Base-by-base conservation (phyloP, 2,113 vertebrate species). In the Zootoca vivipara region DNA sequence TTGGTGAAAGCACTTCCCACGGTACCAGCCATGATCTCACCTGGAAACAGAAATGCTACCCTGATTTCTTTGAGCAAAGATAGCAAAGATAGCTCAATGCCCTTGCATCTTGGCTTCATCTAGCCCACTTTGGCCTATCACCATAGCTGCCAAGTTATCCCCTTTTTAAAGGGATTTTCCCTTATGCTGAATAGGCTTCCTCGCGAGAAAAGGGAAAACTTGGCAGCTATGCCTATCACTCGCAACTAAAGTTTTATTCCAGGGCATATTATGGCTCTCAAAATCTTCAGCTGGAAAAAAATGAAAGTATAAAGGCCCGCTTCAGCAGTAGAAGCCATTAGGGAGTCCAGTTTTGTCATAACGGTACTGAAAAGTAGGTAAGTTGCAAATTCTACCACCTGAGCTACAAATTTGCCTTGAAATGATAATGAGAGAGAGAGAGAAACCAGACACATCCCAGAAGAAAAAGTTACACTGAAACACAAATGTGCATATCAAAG, bases 341-440 rank as follows among this genome's bases (percentile, higher is more conserved):
- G 77, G 70, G 40, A 78, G 87, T 20, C 64, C 10, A 6, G 65
- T 78, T 64, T 7, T 7, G 35, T 16, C 10, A 56, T 38, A 85
- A 87, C 3, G 9, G 0, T 8, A 15, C 56, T 28, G 42, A 33
- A 28, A 82, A 87, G 83, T 2, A 87, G 82, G 7, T 69, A 87
- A 82, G 73, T 16, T 38, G n/a, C 79, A 83, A 79, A 56, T 87
- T 28, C 12, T 83, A 69, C 35, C 72, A 56, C 20, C 28, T 62
- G 38, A 87, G 18, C 8, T 22, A 89, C 9, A 42, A 58, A 65
- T 90, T 93, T 94, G 24, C 58, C 89, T 89, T 93, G 30, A 74
- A 64, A 90, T 82, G 83, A 78, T 7, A 80, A 58, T 30, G 2
- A 20, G 62, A 22, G 24, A 64, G 72, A 89, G 89, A 77, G 42